phyloP scores from a whole-genome alignment of 2,113 vertebrate genomes.

The Malurus cyaneus region DNA sequence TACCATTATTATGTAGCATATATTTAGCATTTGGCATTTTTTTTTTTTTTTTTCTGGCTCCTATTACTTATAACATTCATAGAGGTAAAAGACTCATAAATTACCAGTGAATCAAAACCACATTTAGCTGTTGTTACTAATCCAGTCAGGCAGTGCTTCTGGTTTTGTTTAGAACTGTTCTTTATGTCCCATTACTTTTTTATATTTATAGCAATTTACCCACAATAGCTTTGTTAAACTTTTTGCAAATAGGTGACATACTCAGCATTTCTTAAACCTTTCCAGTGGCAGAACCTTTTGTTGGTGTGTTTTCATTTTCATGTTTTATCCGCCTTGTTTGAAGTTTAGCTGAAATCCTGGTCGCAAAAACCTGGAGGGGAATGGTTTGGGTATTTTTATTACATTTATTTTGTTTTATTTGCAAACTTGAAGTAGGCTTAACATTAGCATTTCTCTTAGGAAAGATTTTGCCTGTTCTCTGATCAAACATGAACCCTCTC shows the following conservation, averaged over 20 bases:
- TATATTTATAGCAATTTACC: background rate
- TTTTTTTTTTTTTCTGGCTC: slow-evolving; percentile 7
- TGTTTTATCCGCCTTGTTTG: background rate
- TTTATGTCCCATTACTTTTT: background rate
- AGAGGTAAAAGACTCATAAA: background rate
- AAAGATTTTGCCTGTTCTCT: background rate
- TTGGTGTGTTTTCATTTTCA: background rate
- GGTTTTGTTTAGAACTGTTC: background rate
- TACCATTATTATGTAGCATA: background rate
- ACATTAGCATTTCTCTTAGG: background rate
- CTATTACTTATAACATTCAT: slow-evolving; percentile 1
- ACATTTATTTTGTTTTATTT: background rate
- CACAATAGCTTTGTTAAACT: background rate
- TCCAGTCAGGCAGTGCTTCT: background rate
- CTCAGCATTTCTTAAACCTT: background rate
- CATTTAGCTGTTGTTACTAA: background rate
- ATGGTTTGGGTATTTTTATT: background rate
- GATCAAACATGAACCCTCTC: background rate
- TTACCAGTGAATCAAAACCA: slow-evolving; percentile 23
- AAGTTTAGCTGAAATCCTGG: background rate
- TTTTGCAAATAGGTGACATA: background rate
- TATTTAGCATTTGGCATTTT: background rate
- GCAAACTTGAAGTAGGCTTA: background rate
- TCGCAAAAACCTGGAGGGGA: background rate
- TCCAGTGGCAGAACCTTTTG: background rate